Base-by-base conservation (phyloP, 1,140 invertebrate species). In the Hylaeus anthracinus region DNA sequence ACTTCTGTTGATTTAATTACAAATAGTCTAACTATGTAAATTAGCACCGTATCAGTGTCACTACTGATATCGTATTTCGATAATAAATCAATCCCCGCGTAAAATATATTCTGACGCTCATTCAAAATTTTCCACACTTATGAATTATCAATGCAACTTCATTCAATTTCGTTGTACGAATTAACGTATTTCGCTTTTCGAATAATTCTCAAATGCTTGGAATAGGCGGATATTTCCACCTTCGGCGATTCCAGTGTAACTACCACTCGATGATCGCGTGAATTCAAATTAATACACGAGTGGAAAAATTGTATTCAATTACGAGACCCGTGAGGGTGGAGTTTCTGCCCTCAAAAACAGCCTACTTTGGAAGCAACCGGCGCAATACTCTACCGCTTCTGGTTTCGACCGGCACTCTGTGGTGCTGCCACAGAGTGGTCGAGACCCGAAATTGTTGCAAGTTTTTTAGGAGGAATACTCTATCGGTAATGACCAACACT, bases 381-480 rank as follows among this genome's bases (percentile, higher is more conserved):
- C 75, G 72, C 63, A 79, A 80, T 84, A 76, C 75, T 79, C 74
- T 56, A 61, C 81, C 64, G 79, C 76, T 78, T 76, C 45, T 65
- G 81, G 82, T 85, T 88, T 89, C 88, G 88, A 89, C 84, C 88
- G 80, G 83, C 63, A 74, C 51, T 58, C 66, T 64, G 64, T 70
- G 56, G 82, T 88, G 86, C 82, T 88, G 87, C 89, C 87, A 51
- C 82, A 64, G 48, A 43, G 84, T 70, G 86, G 88, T 72, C 70
- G 81, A 81, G 85, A 87, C 76, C 86, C 82, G 88, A 88, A 89
- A 83, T 86, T 73, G 26, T 71, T 69, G 72, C 64, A 75, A 55
- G 45, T 75, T 75, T 41, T 12, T 71, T 66, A 14, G 63, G 39
- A 26, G 26, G 26, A 79, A 80, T 84, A 76, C 75, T 79, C 74